Evolutionary conservation across 2,113 vertebrate species (phyloP), one percentile per base, ranked within the genome.

Genomic region (Archilochus colubris): DNA sequence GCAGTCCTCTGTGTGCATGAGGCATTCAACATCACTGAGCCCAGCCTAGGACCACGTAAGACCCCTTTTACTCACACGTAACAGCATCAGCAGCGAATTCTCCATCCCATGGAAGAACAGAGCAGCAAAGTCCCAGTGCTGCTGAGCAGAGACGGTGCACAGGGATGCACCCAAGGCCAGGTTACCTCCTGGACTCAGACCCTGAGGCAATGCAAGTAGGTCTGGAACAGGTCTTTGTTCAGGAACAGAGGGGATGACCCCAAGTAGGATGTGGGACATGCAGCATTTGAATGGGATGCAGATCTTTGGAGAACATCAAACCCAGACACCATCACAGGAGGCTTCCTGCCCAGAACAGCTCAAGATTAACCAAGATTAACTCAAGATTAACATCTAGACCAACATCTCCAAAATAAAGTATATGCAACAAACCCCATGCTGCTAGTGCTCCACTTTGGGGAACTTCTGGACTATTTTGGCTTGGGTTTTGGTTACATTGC

Each of bases 201-300:
- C 50, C 18, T 1, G 2, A 46, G 50, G 33, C 44, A 44, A 13
- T 2, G 3, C 5, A 19, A 36, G 33, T 2, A 2, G 19, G 44
- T 86, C 46, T 78, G 68, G 38, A 20, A 38, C 0, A 0, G 25
- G 6, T 28, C 14, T 62, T 66, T 61, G 27, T 6, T 7, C 33
- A 3, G 30, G 23, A 69, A 58, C 0, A 3, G 59, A 91, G 68
- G 31, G 23, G 25, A 46, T 43, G 63, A 48, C 7, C 31, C 44
- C 51, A 54, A 55, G 50, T 14, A 1, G 17, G 38, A 7, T 0
- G 23, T 31, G 63, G 50, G 31, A 77, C 2, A 0, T 2, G 10
- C 31, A 18, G 6, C 6, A 2, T 40, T 77, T 0, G 0, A 31
- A 28, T 23, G 7, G 28, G 28, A 20, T 61, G 18, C 23, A 6